Conservation (phyloP, 2,888 invertebrate species). For the Halictus ligatus region DNA sequence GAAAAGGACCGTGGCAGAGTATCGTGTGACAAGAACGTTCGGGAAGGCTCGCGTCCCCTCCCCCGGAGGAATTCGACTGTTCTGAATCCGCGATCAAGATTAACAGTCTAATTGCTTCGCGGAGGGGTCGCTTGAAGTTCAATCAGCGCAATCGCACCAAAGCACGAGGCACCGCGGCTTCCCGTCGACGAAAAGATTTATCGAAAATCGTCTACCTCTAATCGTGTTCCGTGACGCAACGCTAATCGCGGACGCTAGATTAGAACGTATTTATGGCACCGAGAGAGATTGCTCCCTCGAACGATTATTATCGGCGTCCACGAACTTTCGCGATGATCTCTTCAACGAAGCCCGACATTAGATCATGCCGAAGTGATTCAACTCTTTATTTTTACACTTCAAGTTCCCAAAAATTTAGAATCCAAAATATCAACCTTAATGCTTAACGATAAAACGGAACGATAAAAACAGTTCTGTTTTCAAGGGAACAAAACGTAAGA, state of each 20-base stretch:
- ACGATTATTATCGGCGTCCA: constrained; percentile 8
- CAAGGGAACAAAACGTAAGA: neutral
- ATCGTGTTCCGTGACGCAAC: constrained; percentile 13
- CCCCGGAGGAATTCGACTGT: constrained; percentile 15
- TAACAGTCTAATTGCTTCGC: constrained; percentile 20
- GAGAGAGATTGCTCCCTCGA: neutral
- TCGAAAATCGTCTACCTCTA: neutral
- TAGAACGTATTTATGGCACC: constrained; percentile 26
- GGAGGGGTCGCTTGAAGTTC: constrained; percentile 9
- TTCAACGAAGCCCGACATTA: too few species aligned
- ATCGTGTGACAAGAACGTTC: neutral
- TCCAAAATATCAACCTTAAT: neutral
- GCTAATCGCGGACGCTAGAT: constrained; percentile 14
- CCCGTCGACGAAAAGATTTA: constrained; percentile 1
- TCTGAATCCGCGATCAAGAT: neutral
- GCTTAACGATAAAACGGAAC: neutral
- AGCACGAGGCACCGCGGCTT: constrained; percentile 24
- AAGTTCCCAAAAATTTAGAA: neutral
- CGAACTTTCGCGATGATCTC: neutral
- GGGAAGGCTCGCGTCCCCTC: neutral
- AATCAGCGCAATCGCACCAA: constrained; percentile 40
- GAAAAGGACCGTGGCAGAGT: constrained; percentile 45
- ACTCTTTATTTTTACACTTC: neutral
- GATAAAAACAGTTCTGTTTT: neutral
- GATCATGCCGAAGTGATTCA: neutral